Evolutionary conservation across 2,797 vertebrate genomes (phyloP), one percentile per base, ranked within the genome.

Genomic region (Enoplosus armatus): DNA sequence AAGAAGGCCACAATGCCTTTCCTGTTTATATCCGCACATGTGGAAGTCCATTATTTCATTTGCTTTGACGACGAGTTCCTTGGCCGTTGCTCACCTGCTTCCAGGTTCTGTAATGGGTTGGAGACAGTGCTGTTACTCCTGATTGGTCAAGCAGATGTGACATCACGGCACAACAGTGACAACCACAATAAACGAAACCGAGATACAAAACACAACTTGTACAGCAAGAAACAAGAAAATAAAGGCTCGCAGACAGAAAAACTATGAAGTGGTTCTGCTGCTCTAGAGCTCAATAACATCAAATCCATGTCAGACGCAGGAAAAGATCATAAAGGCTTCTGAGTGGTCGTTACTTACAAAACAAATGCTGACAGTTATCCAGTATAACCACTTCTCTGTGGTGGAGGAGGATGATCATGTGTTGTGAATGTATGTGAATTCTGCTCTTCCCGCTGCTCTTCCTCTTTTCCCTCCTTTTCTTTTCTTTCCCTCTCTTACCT

Each of bases 361-460:
- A 20, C 29, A 31, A 8, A 8, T 16, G 3, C 35, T 15, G 9
- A 12, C 45, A 50, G 14, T 18, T 9, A 31, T 35, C 8, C 31
- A 60, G 43, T 50, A 5, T 47, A 35, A 47, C 27, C 22, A 48
- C 3, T 8, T 6, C 27, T 31, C 26, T 58, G 39, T n/a, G 70
- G n/a, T 47, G 47, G 16, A 31, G 60, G 37, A 47, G 3, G 22
- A 20, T 60, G 45, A 69, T 78, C 60, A 65, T 11, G 53, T 1
- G 14, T 8, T 48, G 8, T 29, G 10, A 58, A 7, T 66, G 18
- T 71, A 48, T 35, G 56, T 68, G 72, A 66, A 27, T 75, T 20
- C 24, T 35, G 12, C 5, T 33, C 41, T 5, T 56, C 8, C 33
- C 18, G 8, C 2, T 37, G 16, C 5, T 35, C 2, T 5, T 15